These are phyloP conservation scores for Porites cylindrica DNA, from an alignment of 92 coral and sea anemone species.

Conservation along the genomic window DNA sequence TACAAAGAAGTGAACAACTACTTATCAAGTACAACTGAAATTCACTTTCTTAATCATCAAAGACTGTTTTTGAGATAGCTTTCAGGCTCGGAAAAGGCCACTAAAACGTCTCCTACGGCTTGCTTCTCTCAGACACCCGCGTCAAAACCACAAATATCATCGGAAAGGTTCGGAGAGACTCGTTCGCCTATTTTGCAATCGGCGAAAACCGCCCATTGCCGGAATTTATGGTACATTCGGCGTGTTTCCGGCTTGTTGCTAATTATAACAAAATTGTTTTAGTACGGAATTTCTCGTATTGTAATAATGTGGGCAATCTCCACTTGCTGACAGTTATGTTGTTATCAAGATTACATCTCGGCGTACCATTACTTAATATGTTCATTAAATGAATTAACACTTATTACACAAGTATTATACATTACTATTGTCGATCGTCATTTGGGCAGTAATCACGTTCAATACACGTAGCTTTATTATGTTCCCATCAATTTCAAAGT, in stretches of 20 bases:
- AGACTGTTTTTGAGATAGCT: no score
- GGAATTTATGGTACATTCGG: neutral
- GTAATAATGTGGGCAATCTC: neutral
- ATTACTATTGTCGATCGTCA: no score
- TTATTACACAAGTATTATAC: no score
- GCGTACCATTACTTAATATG: neutral
- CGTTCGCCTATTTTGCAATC: constrained; percentile 2
- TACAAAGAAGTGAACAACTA: no score
- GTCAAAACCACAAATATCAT: neutral
- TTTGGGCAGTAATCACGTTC: no score
- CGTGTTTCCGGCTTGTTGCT: neutral
- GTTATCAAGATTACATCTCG: neutral
- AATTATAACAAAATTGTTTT: neutral
- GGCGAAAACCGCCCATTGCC: neutral
- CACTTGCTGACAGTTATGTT: neutral
- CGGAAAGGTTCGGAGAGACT: neutral
- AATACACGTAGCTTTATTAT: no score
- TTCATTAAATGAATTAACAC: neutral
- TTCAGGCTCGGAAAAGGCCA: no score
- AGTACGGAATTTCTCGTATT: neutral
- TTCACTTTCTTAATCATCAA: no score
- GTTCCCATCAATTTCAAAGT: no score
- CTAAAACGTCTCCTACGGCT: no score
- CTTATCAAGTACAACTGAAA: no score
- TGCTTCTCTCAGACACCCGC: neutral